Conservation (phyloP, 2,888 invertebrate species). For the Callinectes sapidus region DNA sequence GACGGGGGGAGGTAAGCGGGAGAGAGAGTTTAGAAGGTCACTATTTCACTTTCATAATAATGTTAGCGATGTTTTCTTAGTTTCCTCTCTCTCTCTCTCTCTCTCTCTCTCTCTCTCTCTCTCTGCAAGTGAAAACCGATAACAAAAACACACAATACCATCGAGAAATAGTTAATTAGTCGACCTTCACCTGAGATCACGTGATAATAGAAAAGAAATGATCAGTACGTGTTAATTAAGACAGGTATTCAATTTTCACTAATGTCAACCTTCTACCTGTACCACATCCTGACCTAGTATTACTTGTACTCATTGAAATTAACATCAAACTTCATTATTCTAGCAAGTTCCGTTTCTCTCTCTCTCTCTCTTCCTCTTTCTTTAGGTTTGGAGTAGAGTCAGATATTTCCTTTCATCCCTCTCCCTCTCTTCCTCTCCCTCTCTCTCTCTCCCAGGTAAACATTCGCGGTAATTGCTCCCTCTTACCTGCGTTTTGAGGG, state of each 20-base stretch:
- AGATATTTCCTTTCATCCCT: not conserved
- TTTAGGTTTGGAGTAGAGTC: no score
- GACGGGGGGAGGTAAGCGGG: not conserved
- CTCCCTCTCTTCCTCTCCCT: not conserved
- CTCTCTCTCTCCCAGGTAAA: not conserved
- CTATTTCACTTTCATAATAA: slow-evolving; percentile 4
- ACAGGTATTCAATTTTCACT: not conserved
- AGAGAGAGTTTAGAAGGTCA: slow-evolving; percentile 13
- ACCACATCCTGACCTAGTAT: not conserved
- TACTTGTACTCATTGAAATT: not conserved
- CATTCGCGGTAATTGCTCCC: not conserved
- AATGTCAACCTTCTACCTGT: not conserved
- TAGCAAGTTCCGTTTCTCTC: not conserved
- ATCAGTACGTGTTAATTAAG: not conserved
- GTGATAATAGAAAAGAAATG: not conserved
- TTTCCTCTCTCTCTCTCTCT: not conserved
- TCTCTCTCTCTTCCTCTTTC: not conserved
- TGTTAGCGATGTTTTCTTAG: not conserved
- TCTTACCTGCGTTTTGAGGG: not conserved
- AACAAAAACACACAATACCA: not conserved
- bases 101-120: slow-evolving; percentile 4
- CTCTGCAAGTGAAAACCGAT: not conserved
- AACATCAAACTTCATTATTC: not conserved
- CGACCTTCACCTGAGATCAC: not conserved
- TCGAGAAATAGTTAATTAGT: not conserved